Evolutionary conservation across 2,113 vertebrate species (phyloP).

Genomic region (Cygnus buccinator): DNA sequence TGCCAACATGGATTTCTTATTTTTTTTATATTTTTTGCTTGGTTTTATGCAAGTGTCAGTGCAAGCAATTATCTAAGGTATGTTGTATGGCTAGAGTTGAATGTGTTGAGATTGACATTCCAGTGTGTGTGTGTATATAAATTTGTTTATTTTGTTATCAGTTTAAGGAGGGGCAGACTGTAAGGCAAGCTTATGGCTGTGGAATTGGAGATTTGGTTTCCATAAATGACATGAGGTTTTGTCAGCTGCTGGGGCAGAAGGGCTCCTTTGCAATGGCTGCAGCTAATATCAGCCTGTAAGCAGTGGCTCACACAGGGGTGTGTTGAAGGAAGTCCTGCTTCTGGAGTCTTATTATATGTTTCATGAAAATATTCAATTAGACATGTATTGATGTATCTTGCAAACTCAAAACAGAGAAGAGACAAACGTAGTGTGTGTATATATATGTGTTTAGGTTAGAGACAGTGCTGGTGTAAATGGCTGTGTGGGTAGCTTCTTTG

Average conservation of each 20-base stretch:
- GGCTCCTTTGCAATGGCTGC: not conserved
- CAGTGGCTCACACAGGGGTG: not conserved
- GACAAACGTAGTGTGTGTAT: not conserved
- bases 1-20: not conserved
- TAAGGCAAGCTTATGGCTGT: not conserved
- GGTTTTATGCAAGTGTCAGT: not conserved
- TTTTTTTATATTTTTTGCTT: not conserved
- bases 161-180: not conserved
- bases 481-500: not conserved
- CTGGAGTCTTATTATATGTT: not conserved
- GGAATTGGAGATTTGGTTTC: not conserved
- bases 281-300: not conserved
- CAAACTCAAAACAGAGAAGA: not conserved
- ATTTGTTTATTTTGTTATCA: not conserved
- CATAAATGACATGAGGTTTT: not conserved
- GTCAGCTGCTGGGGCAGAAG: not conserved
- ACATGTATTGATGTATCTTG: not conserved
- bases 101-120: not conserved
- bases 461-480: not conserved
- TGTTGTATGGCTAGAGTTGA: not conserved
- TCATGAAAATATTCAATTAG: not conserved
- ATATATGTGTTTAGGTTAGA: not conserved
- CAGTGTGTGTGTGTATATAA: not conserved
- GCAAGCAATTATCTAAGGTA: not conserved
- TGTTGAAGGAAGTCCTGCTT: not conserved